phyloP scores from a whole-genome alignment of 2,113 vertebrate genomes.

The Orthochromis malagaraziensis region DNA sequence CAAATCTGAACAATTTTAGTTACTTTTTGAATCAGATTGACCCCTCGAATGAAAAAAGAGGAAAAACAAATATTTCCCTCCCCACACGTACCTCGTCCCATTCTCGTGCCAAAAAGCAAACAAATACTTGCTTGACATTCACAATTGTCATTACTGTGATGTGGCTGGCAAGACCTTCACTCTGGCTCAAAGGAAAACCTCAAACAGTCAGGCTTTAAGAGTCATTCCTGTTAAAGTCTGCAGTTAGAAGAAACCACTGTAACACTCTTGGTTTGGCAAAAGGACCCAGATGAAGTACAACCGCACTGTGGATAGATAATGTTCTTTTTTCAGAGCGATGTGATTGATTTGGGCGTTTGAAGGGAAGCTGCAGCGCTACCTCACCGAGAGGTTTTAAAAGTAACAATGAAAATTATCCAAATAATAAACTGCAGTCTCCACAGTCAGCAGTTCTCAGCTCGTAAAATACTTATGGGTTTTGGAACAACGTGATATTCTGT shows the following conservation, averaged over 20 bases:
- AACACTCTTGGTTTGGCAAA: neutral
- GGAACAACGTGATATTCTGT: neutral
- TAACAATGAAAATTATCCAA: neutral
- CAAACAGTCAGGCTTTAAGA: neutral
- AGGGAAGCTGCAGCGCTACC: neutral
- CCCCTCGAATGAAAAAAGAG: neutral
- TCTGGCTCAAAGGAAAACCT: neutral
- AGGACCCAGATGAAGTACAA: neutral
- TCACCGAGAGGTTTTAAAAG: neutral
- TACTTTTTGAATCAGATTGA: neutral
- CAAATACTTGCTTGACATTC: neutral
- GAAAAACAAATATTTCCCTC: neutral
- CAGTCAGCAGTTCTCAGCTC: neutral
- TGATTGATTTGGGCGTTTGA: neutral
- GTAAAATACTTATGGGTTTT: neutral
- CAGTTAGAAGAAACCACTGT: neutral
- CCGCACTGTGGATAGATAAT: neutral
- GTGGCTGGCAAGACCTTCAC: neutral
- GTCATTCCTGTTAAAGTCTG: neutral
- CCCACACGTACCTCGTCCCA: neutral
- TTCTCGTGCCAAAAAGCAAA: neutral
- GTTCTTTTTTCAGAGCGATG: neutral
- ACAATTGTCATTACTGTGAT: neutral
- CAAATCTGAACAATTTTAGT: neutral
- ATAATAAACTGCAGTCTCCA: neutral